These are phyloP conservation scores for Drosophila yakuba DNA, from an alignment of 1,140 invertebrate genomes.

Conservation along the genomic window DNA sequence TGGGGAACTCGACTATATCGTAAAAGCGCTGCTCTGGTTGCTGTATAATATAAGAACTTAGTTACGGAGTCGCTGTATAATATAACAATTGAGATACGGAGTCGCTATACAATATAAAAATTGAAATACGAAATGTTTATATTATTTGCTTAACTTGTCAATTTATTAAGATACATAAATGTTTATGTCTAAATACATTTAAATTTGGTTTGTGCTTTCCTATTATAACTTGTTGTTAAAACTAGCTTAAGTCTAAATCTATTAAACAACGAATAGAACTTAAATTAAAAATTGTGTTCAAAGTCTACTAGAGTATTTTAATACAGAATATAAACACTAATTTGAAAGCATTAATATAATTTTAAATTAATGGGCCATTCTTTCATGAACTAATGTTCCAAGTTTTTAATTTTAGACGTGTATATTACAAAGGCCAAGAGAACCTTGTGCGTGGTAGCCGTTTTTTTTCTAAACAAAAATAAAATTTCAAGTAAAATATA, in stretches of 20 bases:
- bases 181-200: conserved; percentile 21
- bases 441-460: not conserved
- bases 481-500: too few species aligned
- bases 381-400: not conserved
- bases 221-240: conserved; percentile 33
- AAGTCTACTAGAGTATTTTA: too few species aligned
- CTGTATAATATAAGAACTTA: too few species aligned
- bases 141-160: not conserved
- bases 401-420: not conserved
- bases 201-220: conserved; percentile 71
- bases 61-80: too few species aligned
- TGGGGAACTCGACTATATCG: too few species aligned
- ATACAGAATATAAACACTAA: too few species aligned
- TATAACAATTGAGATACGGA: too few species aligned
- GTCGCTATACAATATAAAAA: too few species aligned
- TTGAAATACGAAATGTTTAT: too few species aligned
- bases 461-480: too few species aligned
- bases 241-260: conserved; percentile 8
- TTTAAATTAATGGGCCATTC: not conserved
- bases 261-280: not conserved
- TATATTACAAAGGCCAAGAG: not conserved
- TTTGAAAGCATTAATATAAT: too few species aligned
- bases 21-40: too few species aligned
- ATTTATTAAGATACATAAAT: conserved; percentile 22
- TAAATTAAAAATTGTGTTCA: conserved; percentile 8